Percentiles rank a stretch among this genome's conserved stretches.
Evolutionary conservation across 2,888 invertebrate species (phyloP).

Genomic region (Dynastes grantii): DNA sequence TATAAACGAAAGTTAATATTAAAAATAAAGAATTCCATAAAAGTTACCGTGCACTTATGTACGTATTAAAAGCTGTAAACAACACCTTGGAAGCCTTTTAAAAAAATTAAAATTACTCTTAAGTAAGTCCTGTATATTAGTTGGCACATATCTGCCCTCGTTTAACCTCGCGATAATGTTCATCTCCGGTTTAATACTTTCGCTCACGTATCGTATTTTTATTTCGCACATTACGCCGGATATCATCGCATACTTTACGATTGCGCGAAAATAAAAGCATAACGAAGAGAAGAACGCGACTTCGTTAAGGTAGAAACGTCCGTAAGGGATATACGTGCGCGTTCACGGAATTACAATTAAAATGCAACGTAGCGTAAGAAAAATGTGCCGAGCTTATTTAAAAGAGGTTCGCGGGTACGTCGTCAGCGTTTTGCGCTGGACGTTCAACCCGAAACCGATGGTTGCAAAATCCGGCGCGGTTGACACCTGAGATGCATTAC

Average conservation of each 20-base stretch:
- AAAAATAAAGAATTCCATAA: no score
- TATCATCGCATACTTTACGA: slow-evolving; percentile 40
- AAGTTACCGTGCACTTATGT: no score
- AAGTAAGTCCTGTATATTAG: not conserved
- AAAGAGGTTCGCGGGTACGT: not conserved
- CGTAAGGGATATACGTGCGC: not conserved
- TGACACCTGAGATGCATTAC: slow-evolving; percentile 45
- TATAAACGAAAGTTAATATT: no score
- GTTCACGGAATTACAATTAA: slow-evolving; percentile 20
- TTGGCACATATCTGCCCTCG: not conserved
- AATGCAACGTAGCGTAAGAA: slow-evolving; percentile 23
- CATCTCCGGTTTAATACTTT: not conserved
- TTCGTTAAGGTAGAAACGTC: not conserved
- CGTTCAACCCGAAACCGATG: slow-evolving; percentile 36
- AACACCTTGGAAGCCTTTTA: slow-evolving; percentile 2
- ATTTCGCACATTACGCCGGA: slow-evolving; percentile 14
- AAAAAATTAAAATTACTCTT: not conserved
- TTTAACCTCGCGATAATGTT: slow-evolving; percentile 18
- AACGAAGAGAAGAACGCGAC: not conserved
- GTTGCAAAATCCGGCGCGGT: slow-evolving; percentile 40
- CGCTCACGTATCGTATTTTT: not conserved
- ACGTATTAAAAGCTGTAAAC: not conserved
- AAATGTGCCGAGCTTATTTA: slow-evolving; percentile 32
- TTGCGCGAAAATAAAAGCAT: slow-evolving; percentile 19
- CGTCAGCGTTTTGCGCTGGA: slow-evolving; percentile 36